These are phyloP conservation scores for Saccopteryx leptura DNA, from an alignment of 2,113 vertebrate species.

Conservation along the genomic window DNA sequence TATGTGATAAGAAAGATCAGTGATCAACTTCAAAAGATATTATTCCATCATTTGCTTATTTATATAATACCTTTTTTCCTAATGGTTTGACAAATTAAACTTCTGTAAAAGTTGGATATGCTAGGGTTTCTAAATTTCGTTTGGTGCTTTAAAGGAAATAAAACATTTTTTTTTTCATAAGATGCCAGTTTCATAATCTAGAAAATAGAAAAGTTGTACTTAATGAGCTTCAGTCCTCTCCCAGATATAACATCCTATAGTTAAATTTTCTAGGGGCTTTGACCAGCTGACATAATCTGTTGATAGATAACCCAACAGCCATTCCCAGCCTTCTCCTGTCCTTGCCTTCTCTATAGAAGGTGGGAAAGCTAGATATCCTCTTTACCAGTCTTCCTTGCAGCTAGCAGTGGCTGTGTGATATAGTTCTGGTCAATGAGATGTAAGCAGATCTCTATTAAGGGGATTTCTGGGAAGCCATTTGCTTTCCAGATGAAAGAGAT, in stretches of 20 bases:
- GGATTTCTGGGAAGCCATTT: conserved; percentile 15
- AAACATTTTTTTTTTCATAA: background rate
- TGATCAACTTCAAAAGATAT: background rate
- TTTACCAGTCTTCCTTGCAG: background rate
- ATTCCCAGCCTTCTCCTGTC: background rate
- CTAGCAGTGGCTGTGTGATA: background rate
- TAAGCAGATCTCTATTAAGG: background rate
- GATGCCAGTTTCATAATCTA: background rate
- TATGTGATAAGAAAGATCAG: background rate
- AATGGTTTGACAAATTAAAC: background rate
- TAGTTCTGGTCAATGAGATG: background rate
- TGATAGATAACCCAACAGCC: background rate
- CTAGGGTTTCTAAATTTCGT: background rate
- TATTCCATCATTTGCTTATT: background rate
- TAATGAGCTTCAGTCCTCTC: background rate
- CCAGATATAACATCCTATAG: background rate
- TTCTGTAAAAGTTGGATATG: background rate
- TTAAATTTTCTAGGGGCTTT: background rate
- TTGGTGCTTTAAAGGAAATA: conserved; percentile 4
- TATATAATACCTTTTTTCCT: background rate
- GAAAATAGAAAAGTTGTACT: background rate
- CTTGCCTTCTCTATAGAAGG: background rate
- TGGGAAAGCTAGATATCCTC: background rate
- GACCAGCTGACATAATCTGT: background rate
- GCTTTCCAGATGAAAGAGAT: background rate